These are phyloP conservation scores for Lepilemur septentrionalis DNA, from an alignment of 2,797 vertebrate genomes.

Conservation along the genomic window DNA sequence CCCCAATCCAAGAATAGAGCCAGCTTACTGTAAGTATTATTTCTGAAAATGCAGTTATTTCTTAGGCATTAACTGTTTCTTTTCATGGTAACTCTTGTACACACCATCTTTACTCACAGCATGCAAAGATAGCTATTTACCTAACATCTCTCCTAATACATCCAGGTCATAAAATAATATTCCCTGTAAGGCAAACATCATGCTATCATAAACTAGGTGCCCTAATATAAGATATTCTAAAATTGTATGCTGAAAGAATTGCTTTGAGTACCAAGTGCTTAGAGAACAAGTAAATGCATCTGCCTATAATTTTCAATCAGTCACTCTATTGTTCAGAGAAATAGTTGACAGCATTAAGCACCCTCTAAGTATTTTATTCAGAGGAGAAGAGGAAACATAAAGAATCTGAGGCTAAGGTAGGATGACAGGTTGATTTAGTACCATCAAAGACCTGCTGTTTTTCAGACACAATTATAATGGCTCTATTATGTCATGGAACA, in stretches of 20 bases:
- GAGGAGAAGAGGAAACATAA: constrained; percentile 55
- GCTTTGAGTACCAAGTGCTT: constrained; percentile 60
- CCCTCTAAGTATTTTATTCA: constrained; percentile 68
- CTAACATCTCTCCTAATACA: background rate
- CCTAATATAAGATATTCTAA: constrained; percentile 70
- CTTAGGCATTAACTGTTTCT: background rate
- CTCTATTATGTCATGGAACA: constrained; percentile 70
- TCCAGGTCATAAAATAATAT: constrained; percentile 26
- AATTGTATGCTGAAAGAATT: constrained; percentile 55
- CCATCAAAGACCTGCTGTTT: constrained; percentile 61
- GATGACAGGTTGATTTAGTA: constrained; percentile 79
- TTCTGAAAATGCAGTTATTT: background rate
- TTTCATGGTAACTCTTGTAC: constrained; percentile 4
- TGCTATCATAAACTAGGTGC: constrained; percentile 72
- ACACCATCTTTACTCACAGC: background rate
- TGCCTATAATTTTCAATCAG: constrained; percentile 84
- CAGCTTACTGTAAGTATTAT: background rate
- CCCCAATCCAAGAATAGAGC: background rate
- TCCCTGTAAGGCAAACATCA: constrained; percentile 6
- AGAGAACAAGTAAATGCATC: constrained; percentile 66
- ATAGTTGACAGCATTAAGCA: constrained; percentile 80
- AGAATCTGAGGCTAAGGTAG: constrained; percentile 68
- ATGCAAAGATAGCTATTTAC: background rate
- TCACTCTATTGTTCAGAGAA: constrained; percentile 80
- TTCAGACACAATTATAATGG: constrained; percentile 66